These are phyloP conservation scores for Corynorhinus townsendii DNA, from an alignment of 2,113 vertebrate species.

Conservation along the genomic window DNA sequence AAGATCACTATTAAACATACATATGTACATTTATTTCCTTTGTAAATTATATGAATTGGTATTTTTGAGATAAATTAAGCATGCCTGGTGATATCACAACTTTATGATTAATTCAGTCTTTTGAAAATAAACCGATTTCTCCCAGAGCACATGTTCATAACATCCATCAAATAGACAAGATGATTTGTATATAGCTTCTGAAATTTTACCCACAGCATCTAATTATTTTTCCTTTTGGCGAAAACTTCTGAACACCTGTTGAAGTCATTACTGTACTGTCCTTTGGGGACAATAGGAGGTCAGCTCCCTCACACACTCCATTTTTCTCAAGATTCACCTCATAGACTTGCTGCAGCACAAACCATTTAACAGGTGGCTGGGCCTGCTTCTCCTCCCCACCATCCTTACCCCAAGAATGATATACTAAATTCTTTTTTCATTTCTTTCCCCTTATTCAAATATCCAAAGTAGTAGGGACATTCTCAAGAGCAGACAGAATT, in stretches of 20 bases:
- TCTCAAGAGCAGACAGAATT: background rate
- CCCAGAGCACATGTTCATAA: conserved; percentile 12
- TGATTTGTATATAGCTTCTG: conserved; percentile 51
- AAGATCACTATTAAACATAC: background rate
- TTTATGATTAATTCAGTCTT: conserved; percentile 47
- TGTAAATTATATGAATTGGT: background rate
- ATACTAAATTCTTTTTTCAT: background rate
- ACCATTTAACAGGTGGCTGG: conserved; percentile 16
- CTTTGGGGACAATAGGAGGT: conserved; percentile 6
- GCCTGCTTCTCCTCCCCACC: background rate
- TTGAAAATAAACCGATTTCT: conserved; percentile 60
- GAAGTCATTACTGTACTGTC: conserved; percentile 46
- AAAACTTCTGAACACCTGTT: conserved; percentile 53
- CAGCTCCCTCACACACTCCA: background rate
- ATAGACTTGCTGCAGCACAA: background rate
- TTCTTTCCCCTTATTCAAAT: background rate
- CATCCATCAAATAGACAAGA: conserved; percentile 63
- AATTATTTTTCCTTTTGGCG: conserved; percentile 70
- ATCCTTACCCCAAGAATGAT: background rate
- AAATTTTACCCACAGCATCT: conserved; percentile 39
- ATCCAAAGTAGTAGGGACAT: background rate
- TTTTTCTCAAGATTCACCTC: conserved; percentile 44
- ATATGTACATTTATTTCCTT: background rate
- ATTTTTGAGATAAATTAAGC: conserved; percentile 7
- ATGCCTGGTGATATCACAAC: background rate